Conservation (phyloP, 2,113 vertebrate species). For the Daubentonia madagascariensis region DNA sequence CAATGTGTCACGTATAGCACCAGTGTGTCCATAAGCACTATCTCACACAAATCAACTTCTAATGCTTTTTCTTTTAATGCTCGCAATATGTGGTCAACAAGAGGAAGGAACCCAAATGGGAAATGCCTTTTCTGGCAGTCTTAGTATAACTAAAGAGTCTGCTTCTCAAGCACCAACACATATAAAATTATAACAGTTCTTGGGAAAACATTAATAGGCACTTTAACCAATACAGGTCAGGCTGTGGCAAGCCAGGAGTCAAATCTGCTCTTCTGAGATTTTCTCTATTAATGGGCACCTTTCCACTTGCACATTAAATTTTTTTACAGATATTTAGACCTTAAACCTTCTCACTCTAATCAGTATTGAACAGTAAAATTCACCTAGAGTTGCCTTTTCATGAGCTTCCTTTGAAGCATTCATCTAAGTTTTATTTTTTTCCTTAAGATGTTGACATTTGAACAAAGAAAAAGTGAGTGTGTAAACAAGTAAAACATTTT, state of each 20-base stretch:
- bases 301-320: background rate
- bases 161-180: background rate
- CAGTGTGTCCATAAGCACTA: background rate
- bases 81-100: background rate
- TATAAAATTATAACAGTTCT: background rate
- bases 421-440: slow-evolving; percentile 11
- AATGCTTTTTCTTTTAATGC: background rate
- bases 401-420: background rate
- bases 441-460: background rate
- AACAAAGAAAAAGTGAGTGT: slow-evolving; percentile 34
- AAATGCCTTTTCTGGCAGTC: background rate
- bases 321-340: background rate
- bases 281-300: background rate
- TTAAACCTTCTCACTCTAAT: background rate
- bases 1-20: background rate
- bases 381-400: background rate
- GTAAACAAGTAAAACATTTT: slow-evolving; percentile 18
- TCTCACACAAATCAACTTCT: background rate
- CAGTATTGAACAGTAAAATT: background rate
- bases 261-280: background rate
- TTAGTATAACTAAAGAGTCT: background rate
- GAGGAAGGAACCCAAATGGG: background rate
- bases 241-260: background rate
- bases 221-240: background rate
- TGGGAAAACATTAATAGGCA: background rate